Evolutionary conservation across 2,888 invertebrate genomes (phyloP), one percentile per base, ranked within the genome.

Genomic region (Stramonita haemastoma): DNA sequence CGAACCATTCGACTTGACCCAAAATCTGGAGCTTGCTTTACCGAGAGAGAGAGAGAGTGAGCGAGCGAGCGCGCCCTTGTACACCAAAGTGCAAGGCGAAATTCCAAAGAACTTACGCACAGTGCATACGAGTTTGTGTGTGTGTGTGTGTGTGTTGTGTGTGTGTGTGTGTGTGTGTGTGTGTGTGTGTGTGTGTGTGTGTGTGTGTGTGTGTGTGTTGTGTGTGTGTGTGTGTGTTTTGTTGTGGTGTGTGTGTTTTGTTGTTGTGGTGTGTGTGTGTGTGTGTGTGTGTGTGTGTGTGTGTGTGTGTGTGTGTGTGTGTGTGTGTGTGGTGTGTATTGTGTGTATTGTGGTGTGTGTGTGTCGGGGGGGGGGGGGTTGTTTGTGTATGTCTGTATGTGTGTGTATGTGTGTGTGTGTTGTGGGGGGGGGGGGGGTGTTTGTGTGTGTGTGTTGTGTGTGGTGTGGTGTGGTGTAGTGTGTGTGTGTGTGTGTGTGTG

Each of bases 201-300:
- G 4, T 46, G 46, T 46, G 46, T 46, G 46, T 46, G 46, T 46
- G 46, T 46, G 46, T 46, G 46, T 83, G 32, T 83, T 83, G 32
- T 83, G 34, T 83, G 32, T 83, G 34, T 83, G 32, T 83, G 34
- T 83, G 32, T 83, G 34, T 83, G 32, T 83, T n/a, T n/a, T n/a
- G n/a, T n/a, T n/a, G n/a, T n/a, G n/a, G n/a, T n/a, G n/a, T n/a
- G n/a, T n/a, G n/a, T n/a, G n/a, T n/a, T n/a, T n/a, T n/a, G n/a
- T n/a, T n/a, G n/a, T n/a, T n/a, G n/a, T n/a, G n/a, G 34, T 83
- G 32, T 83, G 34, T 36, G 56, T 86, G 29, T 36, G 29, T 86
- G 57, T 86, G 46, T 46, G 46, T 46, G 46, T 46, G 46, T 46
- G 46, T 46, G 46, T 46, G 4, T 46, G 46, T 46, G 46, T 46